phyloP scores from a whole-genome alignment of 1,140 invertebrate genomes.

The Bombus polaris region DNA sequence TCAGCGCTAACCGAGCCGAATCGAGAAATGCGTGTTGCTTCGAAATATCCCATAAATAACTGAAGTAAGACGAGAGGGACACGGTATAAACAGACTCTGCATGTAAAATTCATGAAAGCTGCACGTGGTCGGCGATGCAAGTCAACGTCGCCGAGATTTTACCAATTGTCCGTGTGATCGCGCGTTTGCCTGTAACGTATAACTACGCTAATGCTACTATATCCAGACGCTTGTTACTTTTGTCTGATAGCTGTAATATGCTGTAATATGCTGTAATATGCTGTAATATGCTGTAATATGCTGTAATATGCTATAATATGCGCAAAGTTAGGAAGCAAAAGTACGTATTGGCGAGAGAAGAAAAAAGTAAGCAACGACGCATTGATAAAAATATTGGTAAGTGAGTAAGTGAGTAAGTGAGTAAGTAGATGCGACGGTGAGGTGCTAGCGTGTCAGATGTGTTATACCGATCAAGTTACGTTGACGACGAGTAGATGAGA shows the following conservation, averaged over 20 bases:
- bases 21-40: neutral
- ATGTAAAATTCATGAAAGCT: conserved; percentile 33
- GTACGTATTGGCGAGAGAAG: conserved; percentile 48
- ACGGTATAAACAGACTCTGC: conserved; percentile 71
- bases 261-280: conserved; percentile 35
- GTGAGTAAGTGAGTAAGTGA: neutral
- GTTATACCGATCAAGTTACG: neutral
- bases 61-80: neutral
- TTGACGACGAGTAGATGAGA: neutral
- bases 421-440: neutral
- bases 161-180: conserved; percentile 11
- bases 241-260: conserved; percentile 17
- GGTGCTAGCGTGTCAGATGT: conserved; percentile 46
- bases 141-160: neutral
- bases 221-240: neutral
- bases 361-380: conserved; percentile 56
- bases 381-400: conserved; percentile 10
- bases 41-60: neutral
- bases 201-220: conserved; percentile 41
- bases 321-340: conserved; percentile 51
- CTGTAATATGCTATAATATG: conserved; percentile 17
- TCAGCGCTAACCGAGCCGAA: neutral
- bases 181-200: conserved; percentile 22
- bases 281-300: conserved; percentile 37
- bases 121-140: neutral